phyloP scores from a whole-genome alignment of 2,888 invertebrate species.

The Acleris holmiana region DNA sequence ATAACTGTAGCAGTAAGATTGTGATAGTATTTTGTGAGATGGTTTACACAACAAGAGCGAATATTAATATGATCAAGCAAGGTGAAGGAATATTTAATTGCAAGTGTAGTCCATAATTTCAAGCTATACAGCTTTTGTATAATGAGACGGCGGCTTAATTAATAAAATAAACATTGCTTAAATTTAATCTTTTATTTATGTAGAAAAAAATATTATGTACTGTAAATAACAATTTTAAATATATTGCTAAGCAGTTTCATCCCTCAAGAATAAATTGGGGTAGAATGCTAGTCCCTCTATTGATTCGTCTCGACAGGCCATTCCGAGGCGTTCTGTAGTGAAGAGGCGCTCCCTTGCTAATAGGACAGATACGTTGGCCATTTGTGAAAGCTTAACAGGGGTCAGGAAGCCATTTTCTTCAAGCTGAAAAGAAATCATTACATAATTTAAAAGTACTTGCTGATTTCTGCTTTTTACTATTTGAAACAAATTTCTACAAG shows the following conservation, averaged over 20 bases:
- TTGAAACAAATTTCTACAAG: background rate
- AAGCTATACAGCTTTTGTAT: slow-evolving; percentile 62
- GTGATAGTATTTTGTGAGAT: slow-evolving; percentile 66
- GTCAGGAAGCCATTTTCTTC: slow-evolving; percentile 89
- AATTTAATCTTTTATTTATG: slow-evolving; percentile 25
- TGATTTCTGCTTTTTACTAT: no score
- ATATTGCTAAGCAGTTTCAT: slow-evolving; percentile 56
- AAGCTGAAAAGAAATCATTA: slow-evolving; percentile 76
- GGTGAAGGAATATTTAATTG: slow-evolving; percentile 15
- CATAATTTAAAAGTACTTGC: background rate
- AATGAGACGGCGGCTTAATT: slow-evolving; percentile 39
- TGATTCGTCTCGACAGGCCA: slow-evolving; percentile 96
- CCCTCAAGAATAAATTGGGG: slow-evolving; percentile 92
- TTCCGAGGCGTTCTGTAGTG: slow-evolving; percentile 93
- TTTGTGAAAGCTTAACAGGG: slow-evolving; percentile 94
- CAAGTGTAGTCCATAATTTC: slow-evolving; percentile 14
- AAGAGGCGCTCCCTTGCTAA: slow-evolving; percentile 95
- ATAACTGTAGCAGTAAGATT: slow-evolving; percentile 50
- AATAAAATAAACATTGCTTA: slow-evolving; percentile 26
- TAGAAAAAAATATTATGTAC: slow-evolving; percentile 29
- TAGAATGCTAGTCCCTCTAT: slow-evolving; percentile 97
- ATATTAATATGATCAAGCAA: slow-evolving; percentile 6
- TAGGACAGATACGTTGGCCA: slow-evolving; percentile 93
- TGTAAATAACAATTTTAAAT: slow-evolving; percentile 16
- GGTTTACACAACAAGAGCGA: slow-evolving; percentile 53